phyloP scores from a whole-genome alignment of 2,888 invertebrate genomes.

The Coelogynopora nodosa region DNA sequence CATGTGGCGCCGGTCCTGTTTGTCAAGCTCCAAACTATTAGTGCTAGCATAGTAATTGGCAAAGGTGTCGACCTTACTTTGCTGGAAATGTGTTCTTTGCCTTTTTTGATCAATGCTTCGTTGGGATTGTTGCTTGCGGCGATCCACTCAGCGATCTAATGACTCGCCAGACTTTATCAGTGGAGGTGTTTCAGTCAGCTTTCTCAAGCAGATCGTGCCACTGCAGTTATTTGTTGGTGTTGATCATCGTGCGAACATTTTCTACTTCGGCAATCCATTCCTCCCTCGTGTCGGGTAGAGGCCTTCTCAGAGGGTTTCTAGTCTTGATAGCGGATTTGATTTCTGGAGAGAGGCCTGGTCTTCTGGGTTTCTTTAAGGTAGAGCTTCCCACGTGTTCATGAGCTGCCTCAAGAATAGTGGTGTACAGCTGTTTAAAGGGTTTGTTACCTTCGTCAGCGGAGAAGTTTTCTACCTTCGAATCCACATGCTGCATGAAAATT shows the following conservation, averaged over 20 bases:
- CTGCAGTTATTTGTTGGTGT: constrained; percentile 1
- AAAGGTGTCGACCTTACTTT: constrained; percentile 8
- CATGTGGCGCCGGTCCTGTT: constrained; percentile 7
- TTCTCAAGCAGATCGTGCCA: constrained; percentile 4
- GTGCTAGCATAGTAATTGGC: constrained; percentile 11
- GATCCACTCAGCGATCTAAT: background rate
- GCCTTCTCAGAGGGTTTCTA: background rate
- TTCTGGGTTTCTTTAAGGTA: constrained; percentile 4
- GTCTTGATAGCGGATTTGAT: background rate
- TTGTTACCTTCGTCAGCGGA: background rate
- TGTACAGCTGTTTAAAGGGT: background rate
- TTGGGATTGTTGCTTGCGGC: constrained; percentile 20
- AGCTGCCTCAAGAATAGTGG: background rate
- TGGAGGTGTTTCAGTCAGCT: background rate
- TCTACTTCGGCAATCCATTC: constrained; percentile 7
- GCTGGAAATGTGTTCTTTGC: constrained; percentile 23
- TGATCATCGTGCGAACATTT: constrained; percentile 17
- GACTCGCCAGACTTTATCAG: constrained; percentile 19
- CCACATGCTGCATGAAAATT: background rate
- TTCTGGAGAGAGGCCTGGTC: constrained; percentile 2
- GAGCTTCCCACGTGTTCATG: background rate
- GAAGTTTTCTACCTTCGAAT: background rate
- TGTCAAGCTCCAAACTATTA: background rate
- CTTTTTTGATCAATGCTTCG: constrained; percentile 5
- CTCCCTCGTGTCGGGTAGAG: background rate